Evolutionary conservation across 2,113 vertebrate genomes (phyloP).

Genomic region (Entelurus aequoreus): DNA sequence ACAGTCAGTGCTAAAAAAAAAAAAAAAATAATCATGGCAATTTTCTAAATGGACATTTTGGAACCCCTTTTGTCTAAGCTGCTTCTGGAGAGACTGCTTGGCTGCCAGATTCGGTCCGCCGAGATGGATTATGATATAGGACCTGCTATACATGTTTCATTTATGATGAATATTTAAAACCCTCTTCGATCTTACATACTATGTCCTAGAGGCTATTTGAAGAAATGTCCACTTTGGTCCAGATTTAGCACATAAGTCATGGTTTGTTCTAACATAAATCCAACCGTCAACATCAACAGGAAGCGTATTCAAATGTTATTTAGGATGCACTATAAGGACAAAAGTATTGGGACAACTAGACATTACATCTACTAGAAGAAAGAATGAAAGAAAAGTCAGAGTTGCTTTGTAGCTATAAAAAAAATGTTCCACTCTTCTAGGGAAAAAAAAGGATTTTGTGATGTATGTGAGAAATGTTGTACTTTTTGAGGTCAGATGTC

Average conservation of each 20-base stretch:
- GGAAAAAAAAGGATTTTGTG: too few relatives aligned
- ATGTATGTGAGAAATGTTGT: too few relatives aligned
- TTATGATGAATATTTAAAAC: conserved; percentile 2
- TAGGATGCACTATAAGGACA: too few relatives aligned
- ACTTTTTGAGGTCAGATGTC: too few relatives aligned
- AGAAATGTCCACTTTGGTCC: neutral
- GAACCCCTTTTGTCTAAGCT: neutral
- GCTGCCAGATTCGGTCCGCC: neutral
- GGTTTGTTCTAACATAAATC: neutral
- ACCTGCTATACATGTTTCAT: neutral
- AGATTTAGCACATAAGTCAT: neutral
- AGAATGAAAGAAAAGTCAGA: too few relatives aligned
- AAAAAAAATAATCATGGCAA: neutral
- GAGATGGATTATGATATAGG: neutral
- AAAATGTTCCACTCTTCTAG: too few relatives aligned
- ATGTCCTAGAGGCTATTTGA: neutral
- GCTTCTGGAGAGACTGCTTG: neutral
- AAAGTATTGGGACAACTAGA: too few relatives aligned
- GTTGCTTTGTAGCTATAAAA: too few relatives aligned
- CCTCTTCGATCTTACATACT: neutral
- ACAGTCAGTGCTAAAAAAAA: neutral
- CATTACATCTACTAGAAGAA: too few relatives aligned
- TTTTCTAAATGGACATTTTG: conserved; percentile 1
- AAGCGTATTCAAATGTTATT: neutral
- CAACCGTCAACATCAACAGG: neutral